Evolutionary conservation across 2,797 vertebrate genomes (phyloP), one percentile per base, ranked within the genome.

Genomic region (Thalassophryne amazonica): DNA sequence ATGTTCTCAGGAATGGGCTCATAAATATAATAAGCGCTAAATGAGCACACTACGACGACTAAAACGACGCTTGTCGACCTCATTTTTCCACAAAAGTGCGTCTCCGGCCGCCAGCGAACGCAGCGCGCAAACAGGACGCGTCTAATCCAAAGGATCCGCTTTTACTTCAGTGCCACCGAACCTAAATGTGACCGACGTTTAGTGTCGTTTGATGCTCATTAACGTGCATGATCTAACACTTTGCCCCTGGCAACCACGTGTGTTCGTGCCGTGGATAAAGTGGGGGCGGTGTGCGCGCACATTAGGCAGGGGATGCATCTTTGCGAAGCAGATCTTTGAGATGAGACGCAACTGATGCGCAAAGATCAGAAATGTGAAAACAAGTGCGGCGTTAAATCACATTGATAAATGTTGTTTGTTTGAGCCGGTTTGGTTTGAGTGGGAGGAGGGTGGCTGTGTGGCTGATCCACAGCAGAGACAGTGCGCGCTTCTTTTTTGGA

Each of bases 11-110:
- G 93, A 7, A 95, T 7, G 0, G 93, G 93, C 6, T 33, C 78
- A 28, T 94, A 94, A 34, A 92, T 16, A 12, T 87, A 93, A 77
- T 94, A 94, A 3, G 91, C 91, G 0, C 86, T 36, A 0, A 94
- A 68, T 28, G 83, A 77, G 14, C 88, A 74, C 23, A 80, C 22
- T 0, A 91, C 40, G 14, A 88, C 60, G 13, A 86, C 57, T 42
- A 93, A n/a, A 45, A 85, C 51, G 4, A 91, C 76, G 63, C 78
- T 80, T 84, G 72, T 87, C 57, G 59, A 57, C 59, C 86, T 88
- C 94, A 95, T 96, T 49, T 60, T 89, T 57, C 66, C 60, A 42
- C 43, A n/a, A n/a, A n/a, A n/a, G 64, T 50, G 65, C 35, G 73
- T 78, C 45, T 48, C 54, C 51, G 6, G 35, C 37, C 49, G 28